Conservation (phyloP, 2,797 vertebrate genomes). For the Hafferia zeledoni region DNA sequence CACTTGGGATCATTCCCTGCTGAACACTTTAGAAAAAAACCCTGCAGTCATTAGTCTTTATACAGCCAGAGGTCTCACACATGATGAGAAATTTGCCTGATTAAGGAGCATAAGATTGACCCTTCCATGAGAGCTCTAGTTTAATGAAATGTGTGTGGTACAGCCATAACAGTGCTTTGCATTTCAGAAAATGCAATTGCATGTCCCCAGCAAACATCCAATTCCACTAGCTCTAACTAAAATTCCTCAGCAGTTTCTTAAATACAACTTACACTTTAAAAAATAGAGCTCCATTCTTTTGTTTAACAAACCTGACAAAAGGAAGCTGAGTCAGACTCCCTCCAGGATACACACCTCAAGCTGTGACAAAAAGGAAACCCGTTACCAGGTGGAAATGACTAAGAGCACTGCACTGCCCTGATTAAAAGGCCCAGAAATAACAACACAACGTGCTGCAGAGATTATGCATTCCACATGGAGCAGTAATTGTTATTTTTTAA, state of each 20-base stretch:
- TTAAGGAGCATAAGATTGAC: background rate
- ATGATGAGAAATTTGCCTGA: background rate
- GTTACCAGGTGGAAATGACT: slow-evolving; percentile 55
- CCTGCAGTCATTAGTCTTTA: background rate
- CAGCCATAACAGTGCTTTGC: background rate
- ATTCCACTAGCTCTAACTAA: background rate
- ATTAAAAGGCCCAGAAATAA: slow-evolving; percentile 57
- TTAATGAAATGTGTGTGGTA: background rate
- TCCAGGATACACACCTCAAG: slow-evolving; percentile 14
- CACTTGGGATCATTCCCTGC: background rate
- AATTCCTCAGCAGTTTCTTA: background rate
- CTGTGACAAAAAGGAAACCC: slow-evolving; percentile 43
- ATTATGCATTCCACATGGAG: background rate
- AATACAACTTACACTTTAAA: background rate
- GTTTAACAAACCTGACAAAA: slow-evolving; percentile 28
- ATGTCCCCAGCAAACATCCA: background rate
- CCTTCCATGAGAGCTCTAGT: background rate
- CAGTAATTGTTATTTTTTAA: slow-evolving; percentile 30
- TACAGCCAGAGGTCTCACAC: background rate
- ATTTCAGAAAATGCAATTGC: background rate
- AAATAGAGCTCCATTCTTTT: background rate
- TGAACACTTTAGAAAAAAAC: background rate
- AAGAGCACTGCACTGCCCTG: slow-evolving; percentile 19
- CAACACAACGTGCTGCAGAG: background rate
- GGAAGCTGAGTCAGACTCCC: slow-evolving; percentile 48